Evolutionary conservation across 2,797 vertebrate species (phyloP), one percentile per base, ranked within the genome.

Genomic region (Aphelocoma californica): DNA sequence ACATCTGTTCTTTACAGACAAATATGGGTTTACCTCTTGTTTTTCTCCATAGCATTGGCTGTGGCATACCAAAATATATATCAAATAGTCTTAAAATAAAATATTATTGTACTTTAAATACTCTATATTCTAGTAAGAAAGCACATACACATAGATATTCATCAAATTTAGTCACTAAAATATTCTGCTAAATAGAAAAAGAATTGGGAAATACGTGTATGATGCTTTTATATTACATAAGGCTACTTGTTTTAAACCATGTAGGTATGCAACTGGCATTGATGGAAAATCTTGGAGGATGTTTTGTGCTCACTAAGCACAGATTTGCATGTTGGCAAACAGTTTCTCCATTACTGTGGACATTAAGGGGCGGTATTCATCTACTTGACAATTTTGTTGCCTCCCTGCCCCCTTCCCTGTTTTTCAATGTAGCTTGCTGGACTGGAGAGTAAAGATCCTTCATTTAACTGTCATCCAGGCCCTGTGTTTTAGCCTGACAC

Each of bases 371-470:
- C 88, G 67, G 67, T 95, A 94, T 94, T 96, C 96, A 98, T 97
- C 97, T 98, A 98, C 96, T 97, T 98, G 97, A 97, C 79, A 93
- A 95, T 97, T 97, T 92, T 92, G 62, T 75, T 91, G 51, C 74
- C 71, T 94, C 92, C 78, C 48, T 93, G 64, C 65, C 67, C 69
- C 26, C 34, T 72, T 72, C 14, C 19, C 45, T 92, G n/a, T 86
- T 94, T 93, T 90, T 90, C 44, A 36, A 6, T 80, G n/a, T 88
- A 90, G 70, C 36, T 84, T 82, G 32, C 70, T 91, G 69, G 73
- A 75, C 79, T 65, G 23, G 36, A 85, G 56, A 86, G 64, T 58
- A 54, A 95, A 92, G 64, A 93, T 83, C 58, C 38, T 89, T 94
- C 81, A 92, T 95, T 96, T 92, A 74, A 38, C 83, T 96, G 88